These are phyloP conservation scores for Bombus superbus DNA, from an alignment of 1,140 invertebrate species.

Conservation along the genomic window DNA sequence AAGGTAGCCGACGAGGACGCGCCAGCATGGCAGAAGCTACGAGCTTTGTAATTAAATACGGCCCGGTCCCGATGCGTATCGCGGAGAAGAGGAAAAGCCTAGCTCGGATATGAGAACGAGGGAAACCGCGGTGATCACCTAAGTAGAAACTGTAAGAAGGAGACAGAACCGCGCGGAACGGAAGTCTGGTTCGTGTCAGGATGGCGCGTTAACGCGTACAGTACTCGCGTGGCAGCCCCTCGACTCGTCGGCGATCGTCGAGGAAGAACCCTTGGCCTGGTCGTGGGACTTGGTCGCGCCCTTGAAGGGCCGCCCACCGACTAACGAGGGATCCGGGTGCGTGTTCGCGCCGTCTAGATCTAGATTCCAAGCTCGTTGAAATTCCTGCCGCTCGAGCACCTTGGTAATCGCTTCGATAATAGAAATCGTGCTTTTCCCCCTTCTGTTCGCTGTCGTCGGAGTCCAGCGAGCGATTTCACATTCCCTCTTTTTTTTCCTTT, in stretches of 20 bases:
- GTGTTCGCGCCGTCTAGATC: constrained; percentile 33
- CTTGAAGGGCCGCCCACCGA: constrained; percentile 52
- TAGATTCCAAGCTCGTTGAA: constrained; percentile 41
- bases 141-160: neutral
- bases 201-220: constrained; percentile 47
- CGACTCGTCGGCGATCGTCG: constrained; percentile 2
- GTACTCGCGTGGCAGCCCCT: constrained; percentile 3
- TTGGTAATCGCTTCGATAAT: constrained; percentile 9
- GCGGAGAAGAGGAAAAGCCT: neutral
- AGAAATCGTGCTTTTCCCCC: constrained; percentile 13
- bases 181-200: constrained; percentile 46
- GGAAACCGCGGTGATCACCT: neutral
- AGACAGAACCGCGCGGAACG: neutral
- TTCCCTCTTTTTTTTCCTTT: neutral
- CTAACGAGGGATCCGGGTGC: constrained; percentile 18
- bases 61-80: constrained; percentile 55
- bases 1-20: neutral
- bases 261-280: constrained; percentile 24
- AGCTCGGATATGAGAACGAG: neutral
- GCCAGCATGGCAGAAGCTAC: neutral
- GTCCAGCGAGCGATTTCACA: neutral
- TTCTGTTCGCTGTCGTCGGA: too few species aligned
- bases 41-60: constrained; percentile 43
- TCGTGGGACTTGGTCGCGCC: constrained; percentile 58
- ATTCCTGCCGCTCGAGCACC: neutral